Percentiles rank a stretch among this genome's conserved stretches.
Conservation (phyloP, 2,797 vertebrate genomes). For the Smutsia temminckii region DNA sequence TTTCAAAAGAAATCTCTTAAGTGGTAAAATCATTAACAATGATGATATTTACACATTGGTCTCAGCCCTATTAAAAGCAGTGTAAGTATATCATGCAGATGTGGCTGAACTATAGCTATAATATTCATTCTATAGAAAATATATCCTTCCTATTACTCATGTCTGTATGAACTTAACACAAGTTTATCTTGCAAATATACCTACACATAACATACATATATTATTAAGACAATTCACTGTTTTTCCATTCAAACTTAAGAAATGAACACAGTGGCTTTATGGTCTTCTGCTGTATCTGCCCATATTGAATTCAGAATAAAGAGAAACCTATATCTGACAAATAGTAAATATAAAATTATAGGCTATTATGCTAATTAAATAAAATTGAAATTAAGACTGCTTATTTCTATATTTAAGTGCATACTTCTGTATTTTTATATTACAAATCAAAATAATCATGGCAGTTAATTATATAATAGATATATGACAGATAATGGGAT, state of each 20-base stretch:
- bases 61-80: not conserved
- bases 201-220: not conserved
- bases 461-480: constrained; percentile 8
- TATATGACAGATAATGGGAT: not conserved
- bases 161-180: not conserved
- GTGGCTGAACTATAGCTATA: not conserved
- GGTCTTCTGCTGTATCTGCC: not conserved
- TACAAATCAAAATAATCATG: constrained; percentile 18
- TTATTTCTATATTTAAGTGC: constrained; percentile 1
- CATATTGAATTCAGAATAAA: not conserved
- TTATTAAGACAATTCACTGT: not conserved
- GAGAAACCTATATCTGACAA: not conserved
- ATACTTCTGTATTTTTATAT: constrained; percentile 5
- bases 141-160: not conserved
- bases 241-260: not conserved
- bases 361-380: not conserved
- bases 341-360: not conserved
- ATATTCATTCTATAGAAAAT: not conserved
- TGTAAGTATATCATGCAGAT: not conserved
- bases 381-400: not conserved
- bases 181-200: not conserved
- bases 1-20: not conserved
- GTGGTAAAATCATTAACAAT: not conserved
- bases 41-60: not conserved
- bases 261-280: not conserved